Evolutionary conservation across 2,797 vertebrate genomes (phyloP).

Genomic region (Sebastes cheni): DNA sequence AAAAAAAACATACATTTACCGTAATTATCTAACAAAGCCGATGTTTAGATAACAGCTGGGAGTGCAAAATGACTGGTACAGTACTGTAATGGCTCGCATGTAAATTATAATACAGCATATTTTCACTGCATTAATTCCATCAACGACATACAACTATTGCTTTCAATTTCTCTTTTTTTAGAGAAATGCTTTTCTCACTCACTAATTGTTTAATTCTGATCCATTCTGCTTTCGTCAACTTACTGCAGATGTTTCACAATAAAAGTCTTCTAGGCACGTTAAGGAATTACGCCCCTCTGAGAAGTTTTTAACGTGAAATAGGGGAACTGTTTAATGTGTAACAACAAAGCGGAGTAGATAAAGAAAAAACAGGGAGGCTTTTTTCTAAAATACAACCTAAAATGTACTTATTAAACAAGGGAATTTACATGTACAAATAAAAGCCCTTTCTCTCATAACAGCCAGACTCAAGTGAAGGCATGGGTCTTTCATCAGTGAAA

Average conservation of each 20-base stretch:
- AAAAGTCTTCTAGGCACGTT: neutral
- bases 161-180: neutral
- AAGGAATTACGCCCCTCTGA: neutral
- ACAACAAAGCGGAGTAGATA: neutral
- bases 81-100: neutral
- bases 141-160: neutral
- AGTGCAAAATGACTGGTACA: neutral
- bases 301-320: neutral
- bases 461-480: neutral
- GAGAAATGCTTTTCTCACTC: neutral
- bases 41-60: slow-evolving; percentile 2
- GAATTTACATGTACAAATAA: neutral
- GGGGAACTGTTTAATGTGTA: neutral
- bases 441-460: neutral
- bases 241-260: slow-evolving; percentile 8
- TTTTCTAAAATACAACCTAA: neutral
- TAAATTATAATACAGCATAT: slow-evolving; percentile 13
- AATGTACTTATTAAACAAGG: neutral
- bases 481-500: neutral
- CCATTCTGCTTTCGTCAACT: neutral
- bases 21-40: neutral
- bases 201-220: neutral
- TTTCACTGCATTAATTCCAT: slow-evolving; percentile 15
- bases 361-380: neutral
- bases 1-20: neutral